phyloP scores from a whole-genome alignment of 1,140 invertebrate species.

The Macrotrachela quadricornifera region DNA sequence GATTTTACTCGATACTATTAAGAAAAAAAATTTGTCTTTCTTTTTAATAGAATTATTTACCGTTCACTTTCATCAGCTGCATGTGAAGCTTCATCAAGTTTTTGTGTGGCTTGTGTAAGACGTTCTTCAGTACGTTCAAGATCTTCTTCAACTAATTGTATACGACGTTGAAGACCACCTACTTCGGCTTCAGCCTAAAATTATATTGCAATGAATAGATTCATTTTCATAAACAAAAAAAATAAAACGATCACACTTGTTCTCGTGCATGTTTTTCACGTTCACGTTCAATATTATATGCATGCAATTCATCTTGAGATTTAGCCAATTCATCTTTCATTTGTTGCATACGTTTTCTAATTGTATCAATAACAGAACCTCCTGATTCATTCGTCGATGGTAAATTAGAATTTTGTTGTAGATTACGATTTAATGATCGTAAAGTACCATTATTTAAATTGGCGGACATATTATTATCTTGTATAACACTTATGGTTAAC shows the following conservation, averaged over 20 bases:
- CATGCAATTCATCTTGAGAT: constrained; percentile 50
- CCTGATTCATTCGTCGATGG: too few relatives aligned
- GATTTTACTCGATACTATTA: neutral
- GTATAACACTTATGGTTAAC: too few relatives aligned
- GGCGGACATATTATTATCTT: too few relatives aligned
- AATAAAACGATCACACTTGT: too few relatives aligned
- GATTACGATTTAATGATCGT: too few relatives aligned
- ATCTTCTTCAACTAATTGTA: constrained; percentile 93
- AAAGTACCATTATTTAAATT: too few relatives aligned
- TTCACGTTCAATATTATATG: too few relatives aligned
- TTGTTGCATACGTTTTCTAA: constrained; percentile 70
- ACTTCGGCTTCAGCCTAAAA: constrained; percentile 93
- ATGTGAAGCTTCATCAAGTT: constrained; percentile 92
- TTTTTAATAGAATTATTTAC: constrained; percentile 34
- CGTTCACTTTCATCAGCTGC: constrained; percentile 98
- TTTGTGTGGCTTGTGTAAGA: constrained; percentile 77
- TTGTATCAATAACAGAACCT: too few relatives aligned
- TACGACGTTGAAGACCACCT: constrained; percentile 85
- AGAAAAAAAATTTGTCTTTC: neutral
- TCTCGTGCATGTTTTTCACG: too few relatives aligned
- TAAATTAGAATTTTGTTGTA: too few relatives aligned
- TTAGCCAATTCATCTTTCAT: constrained; percentile 92
- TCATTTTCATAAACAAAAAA: too few relatives aligned
- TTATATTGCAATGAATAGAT: too few relatives aligned
- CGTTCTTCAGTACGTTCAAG: constrained; percentile 91